A percentile compares a stretch with the other conserved stretches of the same genome.
Conservation (phyloP, 2,888 invertebrate species). For the Tipula unca region DNA sequence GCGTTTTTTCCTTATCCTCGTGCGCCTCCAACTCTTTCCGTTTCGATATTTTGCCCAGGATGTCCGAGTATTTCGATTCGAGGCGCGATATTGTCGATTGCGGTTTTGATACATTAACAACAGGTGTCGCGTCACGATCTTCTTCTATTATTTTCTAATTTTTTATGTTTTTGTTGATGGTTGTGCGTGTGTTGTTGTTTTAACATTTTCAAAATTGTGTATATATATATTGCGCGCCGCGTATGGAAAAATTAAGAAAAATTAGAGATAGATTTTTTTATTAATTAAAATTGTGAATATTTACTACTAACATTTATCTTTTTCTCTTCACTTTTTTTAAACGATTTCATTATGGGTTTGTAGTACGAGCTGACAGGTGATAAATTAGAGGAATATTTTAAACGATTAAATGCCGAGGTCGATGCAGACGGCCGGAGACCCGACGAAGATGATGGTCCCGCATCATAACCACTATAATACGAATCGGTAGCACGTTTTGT, state of each 20-base stretch:
- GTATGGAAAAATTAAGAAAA: neutral
- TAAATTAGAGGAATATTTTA: slow-evolving; percentile 35
- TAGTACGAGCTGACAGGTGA: slow-evolving; percentile 41
- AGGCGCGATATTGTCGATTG: slow-evolving; percentile 55
- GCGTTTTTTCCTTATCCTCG: slow-evolving; percentile 58
- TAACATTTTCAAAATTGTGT: neutral
- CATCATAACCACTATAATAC: slow-evolving; percentile 25
- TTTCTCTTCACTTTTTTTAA: slow-evolving; percentile 32
- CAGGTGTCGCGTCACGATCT: slow-evolving; percentile 41
- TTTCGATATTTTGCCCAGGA: slow-evolving; percentile 59
- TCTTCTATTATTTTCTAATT: slow-evolving; percentile 14
- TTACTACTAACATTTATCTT: slow-evolving; percentile 37
- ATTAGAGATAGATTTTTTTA: neutral
- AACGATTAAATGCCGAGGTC: slow-evolving; percentile 38
- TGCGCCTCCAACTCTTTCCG: slow-evolving; percentile 41
- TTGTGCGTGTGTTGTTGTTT: neutral
- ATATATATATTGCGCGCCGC: neutral
- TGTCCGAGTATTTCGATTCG: slow-evolving; percentile 71
- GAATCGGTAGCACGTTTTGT: slow-evolving; percentile 36
- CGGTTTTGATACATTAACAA: slow-evolving; percentile 15
- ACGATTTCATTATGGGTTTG: slow-evolving; percentile 39
- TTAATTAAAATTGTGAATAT: neutral
- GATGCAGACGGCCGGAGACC: slow-evolving; percentile 30
- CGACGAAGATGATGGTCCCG: slow-evolving; percentile 28
- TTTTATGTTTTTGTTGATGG: neutral